These are phyloP conservation scores for Triplophysa siluroides DNA, from an alignment of 2,113 vertebrate genomes.

Conservation along the genomic window DNA sequence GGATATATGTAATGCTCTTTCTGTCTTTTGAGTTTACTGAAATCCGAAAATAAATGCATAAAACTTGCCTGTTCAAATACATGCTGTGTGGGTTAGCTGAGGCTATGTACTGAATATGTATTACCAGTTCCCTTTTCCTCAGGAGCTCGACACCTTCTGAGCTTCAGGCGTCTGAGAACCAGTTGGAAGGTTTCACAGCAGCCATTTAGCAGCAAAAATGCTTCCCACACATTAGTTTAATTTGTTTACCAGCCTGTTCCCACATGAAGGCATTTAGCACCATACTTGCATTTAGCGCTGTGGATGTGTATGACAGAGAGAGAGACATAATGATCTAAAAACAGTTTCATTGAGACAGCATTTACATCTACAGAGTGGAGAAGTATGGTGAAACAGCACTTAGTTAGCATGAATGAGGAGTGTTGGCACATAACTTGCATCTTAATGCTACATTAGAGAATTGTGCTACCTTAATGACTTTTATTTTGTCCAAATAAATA, in stretches of 20 bases:
- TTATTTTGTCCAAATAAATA: no score
- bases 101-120: slow-evolving; percentile 5
- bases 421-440: no score
- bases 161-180: slow-evolving; percentile 14
- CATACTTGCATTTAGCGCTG: slow-evolving; percentile 39
- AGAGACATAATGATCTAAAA: slow-evolving; percentile 5
- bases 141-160: slow-evolving; percentile 20
- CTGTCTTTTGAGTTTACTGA: neutral
- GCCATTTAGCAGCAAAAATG: slow-evolving; percentile 23
- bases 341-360: neutral
- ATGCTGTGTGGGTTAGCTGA: neutral
- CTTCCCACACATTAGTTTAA: slow-evolving; percentile 54
- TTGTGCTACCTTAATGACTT: no score
- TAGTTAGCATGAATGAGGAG: no score
- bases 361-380: neutral
- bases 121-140: slow-evolving; percentile 17
- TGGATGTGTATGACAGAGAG: neutral
- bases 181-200: slow-evolving; percentile 14
- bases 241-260: slow-evolving; percentile 52
- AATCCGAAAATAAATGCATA: slow-evolving; percentile 13
- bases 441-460: no score
- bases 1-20: neutral
- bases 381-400: no score
- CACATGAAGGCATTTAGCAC: slow-evolving; percentile 44
- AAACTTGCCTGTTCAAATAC: slow-evolving; percentile 16